Conservation (phyloP, 2,113 vertebrate species). For the Halcyon malimbica region DNA sequence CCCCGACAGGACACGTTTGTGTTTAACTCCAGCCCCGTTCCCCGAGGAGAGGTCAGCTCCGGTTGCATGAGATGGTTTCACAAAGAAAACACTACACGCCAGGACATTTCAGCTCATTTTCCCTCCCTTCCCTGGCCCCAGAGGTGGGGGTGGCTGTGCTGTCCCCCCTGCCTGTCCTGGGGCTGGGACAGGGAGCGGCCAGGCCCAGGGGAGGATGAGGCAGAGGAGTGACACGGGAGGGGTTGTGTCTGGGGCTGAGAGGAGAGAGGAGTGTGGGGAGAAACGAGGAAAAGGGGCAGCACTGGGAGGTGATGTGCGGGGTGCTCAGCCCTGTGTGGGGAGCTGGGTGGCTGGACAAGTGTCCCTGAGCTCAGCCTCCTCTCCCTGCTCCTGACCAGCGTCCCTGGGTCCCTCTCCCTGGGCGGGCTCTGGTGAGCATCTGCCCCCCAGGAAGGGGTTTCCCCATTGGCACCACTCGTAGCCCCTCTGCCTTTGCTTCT, state of each 20-base stretch:
- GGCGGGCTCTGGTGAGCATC: fast-evolving
- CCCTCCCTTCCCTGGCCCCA: neutral
- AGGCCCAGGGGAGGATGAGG: fast-evolving
- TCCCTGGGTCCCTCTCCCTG: fast-evolving
- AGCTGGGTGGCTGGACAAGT: neutral
- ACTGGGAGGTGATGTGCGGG: neutral
- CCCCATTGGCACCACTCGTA: fast-evolving
- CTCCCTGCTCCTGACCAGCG: neutral
- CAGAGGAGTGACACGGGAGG: fast-evolving
- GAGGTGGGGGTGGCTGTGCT: neutral
- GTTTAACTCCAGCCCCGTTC: neutral
- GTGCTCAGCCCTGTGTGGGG: neutral
- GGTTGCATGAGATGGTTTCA: neutral
- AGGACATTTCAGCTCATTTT: neutral
- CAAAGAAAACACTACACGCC: constrained; percentile 1
- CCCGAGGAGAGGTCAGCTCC: neutral
- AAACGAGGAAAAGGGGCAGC: neutral
- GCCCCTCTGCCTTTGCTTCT: neutral
- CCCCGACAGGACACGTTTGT: neutral
- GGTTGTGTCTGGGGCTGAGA: neutral
- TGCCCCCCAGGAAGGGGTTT: neutral
- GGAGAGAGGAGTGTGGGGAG: neutral
- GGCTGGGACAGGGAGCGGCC: neutral
- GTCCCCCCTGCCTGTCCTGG: neutral
- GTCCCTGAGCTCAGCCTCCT: fast-evolving